Percentiles rank a stretch among this genome's conserved stretches.
These are phyloP conservation scores for Ormyrus rosae DNA, from an alignment of 2,888 invertebrate species.

Conservation along the genomic window DNA sequence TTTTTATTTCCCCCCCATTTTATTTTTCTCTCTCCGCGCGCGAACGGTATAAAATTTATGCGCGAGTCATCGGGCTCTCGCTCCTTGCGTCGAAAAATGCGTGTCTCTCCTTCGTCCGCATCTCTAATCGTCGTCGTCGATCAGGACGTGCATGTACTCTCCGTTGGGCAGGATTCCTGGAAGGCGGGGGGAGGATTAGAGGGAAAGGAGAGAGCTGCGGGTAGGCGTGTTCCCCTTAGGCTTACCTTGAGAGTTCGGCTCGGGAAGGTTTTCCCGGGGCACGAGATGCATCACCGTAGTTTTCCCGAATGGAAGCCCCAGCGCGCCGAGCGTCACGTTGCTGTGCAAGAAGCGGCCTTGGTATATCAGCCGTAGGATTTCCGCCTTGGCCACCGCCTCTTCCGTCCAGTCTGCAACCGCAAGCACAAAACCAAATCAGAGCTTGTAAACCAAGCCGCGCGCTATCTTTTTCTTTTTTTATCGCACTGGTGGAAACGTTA, in stretches of 20 bases:
- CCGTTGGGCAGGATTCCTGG: constrained; percentile 70
- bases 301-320: constrained; percentile 97
- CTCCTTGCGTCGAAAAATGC: not conserved
- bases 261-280: constrained; percentile 98
- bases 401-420: constrained; percentile 92
- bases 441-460: constrained; percentile 1
- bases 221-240: not conserved
- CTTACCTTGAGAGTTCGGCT: constrained; percentile 97
- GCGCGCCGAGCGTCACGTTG: constrained; percentile 98
- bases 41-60: too few species aligned
- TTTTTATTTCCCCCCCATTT: too few species aligned
- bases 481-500: not conserved
- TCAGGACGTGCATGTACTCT: constrained; percentile 68
- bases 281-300: constrained; percentile 99
- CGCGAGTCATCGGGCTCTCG: not conserved
- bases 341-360: constrained; percentile 99
- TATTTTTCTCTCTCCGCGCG: too few species aligned
- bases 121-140: constrained; percentile 31
- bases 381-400: constrained; percentile 96
- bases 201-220: constrained; percentile 6
- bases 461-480: too few species aligned
- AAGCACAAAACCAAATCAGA: constrained; percentile 62
- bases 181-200: constrained; percentile 33
- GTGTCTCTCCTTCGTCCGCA: not conserved
- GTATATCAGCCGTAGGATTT: constrained; percentile 98